Conservation (phyloP, 1,140 invertebrate genomes). For the Thaumatotibia leucotreta region DNA sequence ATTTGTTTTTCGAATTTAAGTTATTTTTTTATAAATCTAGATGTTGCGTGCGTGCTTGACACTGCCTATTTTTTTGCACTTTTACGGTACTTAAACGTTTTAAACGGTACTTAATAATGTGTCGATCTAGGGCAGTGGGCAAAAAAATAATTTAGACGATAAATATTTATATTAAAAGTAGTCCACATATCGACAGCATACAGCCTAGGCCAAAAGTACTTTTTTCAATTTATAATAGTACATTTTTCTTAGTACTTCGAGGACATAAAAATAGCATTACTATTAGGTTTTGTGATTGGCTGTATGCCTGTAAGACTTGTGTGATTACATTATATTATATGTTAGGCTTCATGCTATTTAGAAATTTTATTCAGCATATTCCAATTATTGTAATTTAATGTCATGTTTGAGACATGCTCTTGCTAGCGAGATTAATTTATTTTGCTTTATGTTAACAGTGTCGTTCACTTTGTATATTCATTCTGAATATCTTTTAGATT, state of each 20-base stretch:
- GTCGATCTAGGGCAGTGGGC: background rate
- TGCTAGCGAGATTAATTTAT: constrained; percentile 6
- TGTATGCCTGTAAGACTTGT: background rate
- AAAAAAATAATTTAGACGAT: background rate
- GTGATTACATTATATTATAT: background rate
- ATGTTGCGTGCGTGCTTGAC: constrained; percentile 25
- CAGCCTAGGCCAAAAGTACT: background rate
- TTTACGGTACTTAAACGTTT: constrained; percentile 17
- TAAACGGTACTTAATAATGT: constrained; percentile 21
- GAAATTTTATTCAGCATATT: background rate
- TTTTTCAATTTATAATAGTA: too few relatives aligned
- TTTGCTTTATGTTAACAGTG: constrained; percentile 1
- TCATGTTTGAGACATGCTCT: background rate
- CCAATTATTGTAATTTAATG: background rate
- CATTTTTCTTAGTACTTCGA: too few relatives aligned
- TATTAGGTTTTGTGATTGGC: background rate
- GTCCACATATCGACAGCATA: background rate
- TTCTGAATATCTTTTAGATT: background rate
- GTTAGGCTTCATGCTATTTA: constrained; percentile 1
- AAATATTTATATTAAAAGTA: background rate
- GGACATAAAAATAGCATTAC: background rate
- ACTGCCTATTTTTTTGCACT: constrained; percentile 26
- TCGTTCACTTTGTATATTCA: background rate
- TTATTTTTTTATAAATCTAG: constrained; percentile 35
- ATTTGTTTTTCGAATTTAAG: constrained; percentile 57